phyloP scores from a whole-genome alignment of 2,113 vertebrate species.

The Tauraco erythrolophus region DNA sequence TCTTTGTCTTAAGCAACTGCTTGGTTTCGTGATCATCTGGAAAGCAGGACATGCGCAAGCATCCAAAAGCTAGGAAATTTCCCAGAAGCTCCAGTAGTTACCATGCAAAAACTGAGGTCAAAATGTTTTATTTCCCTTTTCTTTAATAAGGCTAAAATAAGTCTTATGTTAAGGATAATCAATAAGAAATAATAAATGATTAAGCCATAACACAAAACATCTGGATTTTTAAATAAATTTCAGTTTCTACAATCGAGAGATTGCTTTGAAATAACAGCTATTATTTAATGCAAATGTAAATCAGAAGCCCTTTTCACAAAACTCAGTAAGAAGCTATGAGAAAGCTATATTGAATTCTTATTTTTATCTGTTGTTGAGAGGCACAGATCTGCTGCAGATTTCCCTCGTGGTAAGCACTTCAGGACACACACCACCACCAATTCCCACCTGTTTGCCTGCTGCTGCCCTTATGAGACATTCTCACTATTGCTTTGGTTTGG shows the following conservation, averaged over 20 bases:
- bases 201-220: background rate
- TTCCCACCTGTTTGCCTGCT: background rate
- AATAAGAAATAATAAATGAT: background rate
- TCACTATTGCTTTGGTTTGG: background rate
- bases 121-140: background rate
- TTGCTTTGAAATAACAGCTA: background rate
- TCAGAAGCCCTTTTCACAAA: background rate
- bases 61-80: background rate
- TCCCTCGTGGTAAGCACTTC: background rate
- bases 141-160: background rate
- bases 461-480: background rate
- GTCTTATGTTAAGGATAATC: background rate
- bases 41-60: background rate
- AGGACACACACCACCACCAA: background rate
- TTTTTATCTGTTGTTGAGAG: background rate
- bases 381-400: background rate
- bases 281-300: background rate
- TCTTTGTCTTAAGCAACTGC: background rate
- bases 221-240: background rate
- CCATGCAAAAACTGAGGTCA: background rate
- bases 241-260: background rate
- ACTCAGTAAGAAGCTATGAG: background rate
- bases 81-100: background rate
- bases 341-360: background rate
- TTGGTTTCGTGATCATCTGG: background rate